Percentiles rank a stretch among this genome's conserved stretches.
phyloP scores from a whole-genome alignment of 2,113 vertebrate genomes.

The Mohoua ochrocephala region DNA sequence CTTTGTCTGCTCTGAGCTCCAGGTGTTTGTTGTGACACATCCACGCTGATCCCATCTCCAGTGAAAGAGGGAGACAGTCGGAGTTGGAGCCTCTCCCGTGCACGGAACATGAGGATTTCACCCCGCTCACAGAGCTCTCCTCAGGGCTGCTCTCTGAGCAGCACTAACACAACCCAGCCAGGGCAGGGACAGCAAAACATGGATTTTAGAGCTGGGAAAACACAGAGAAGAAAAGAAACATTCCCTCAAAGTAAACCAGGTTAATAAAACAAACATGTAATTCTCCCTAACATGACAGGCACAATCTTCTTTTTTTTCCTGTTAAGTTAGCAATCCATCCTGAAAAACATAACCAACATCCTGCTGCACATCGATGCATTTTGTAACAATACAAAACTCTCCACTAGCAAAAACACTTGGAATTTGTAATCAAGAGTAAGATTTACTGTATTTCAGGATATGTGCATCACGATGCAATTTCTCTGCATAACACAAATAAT shows the following conservation, averaged over 20 bases:
- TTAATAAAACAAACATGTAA: conserved; percentile 59
- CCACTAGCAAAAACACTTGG: conserved; percentile 29
- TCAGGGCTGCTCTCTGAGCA: not conserved
- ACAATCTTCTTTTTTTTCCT: conserved; percentile 10
- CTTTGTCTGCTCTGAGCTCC: not conserved
- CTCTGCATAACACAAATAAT: conserved; percentile 7
- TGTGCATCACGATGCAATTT: conserved; percentile 33
- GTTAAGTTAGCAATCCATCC: conserved; percentile 48
- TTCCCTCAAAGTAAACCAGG: conserved; percentile 39
- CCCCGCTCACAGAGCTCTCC: not conserved
- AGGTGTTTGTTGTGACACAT: not conserved
- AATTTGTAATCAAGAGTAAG: conserved; percentile 59
- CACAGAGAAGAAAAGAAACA: conserved; percentile 6
- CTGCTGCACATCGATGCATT: conserved; percentile 9
- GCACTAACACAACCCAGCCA: not conserved
- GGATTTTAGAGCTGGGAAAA: conserved; percentile 19
- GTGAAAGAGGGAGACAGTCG: not conserved
- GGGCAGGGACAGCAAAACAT: not conserved
- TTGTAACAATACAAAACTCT: conserved; percentile 44
- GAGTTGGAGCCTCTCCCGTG: not conserved
- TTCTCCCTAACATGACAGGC: conserved; percentile 50
- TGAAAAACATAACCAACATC: conserved; percentile 56
- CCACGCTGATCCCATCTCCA: not conserved
- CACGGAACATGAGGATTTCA: not conserved
- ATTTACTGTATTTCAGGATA: conserved; percentile 50